These are phyloP conservation scores for Mesorhabditis sp. DNA, from an alignment of 2,888 invertebrate species.

Conservation along the genomic window DNA sequence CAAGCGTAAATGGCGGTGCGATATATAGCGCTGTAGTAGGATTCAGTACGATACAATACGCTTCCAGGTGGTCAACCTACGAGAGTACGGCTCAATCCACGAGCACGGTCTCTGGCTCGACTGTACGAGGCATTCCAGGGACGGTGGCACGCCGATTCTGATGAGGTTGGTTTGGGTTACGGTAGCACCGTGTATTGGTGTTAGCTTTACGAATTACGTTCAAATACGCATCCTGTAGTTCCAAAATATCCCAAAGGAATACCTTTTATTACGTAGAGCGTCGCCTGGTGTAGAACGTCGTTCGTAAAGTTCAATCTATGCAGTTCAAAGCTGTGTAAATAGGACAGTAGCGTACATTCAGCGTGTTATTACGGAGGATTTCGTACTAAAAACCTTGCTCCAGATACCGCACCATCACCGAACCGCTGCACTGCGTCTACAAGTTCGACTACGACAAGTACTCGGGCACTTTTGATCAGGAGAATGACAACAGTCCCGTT, in stretches of 20 bases:
- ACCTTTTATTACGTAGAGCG: too few species aligned
- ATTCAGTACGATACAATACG: not conserved
- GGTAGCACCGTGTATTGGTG: too few species aligned
- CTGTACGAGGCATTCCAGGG: conserved; percentile 53
- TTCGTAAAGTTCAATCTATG: too few species aligned
- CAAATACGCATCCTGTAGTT: too few species aligned
- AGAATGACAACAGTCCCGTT: conserved; percentile 56
- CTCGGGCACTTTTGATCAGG: conserved; percentile 55
- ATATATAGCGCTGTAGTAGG: too few species aligned
- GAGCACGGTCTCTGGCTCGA: conserved; percentile 57
- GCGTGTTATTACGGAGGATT: too few species aligned
- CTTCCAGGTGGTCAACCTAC: conserved; percentile 47
- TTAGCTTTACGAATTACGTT: too few species aligned
- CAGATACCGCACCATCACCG: conserved; percentile 52
- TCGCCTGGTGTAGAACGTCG: too few species aligned
- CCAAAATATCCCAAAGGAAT: too few species aligned
- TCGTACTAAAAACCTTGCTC: not conserved
- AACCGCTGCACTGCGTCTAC: conserved; percentile 56
- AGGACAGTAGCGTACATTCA: too few species aligned
- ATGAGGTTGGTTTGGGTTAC: conserved; percentile 31
- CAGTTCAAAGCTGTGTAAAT: too few species aligned
- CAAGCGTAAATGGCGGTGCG: too few species aligned
- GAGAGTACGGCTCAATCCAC: conserved; percentile 55
- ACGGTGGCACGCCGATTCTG: conserved; percentile 47
- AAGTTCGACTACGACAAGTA: conserved; percentile 57